These are phyloP conservation scores for Eriosoma lanigerum DNA, from an alignment of 1,140 invertebrate species.

Conservation along the genomic window DNA sequence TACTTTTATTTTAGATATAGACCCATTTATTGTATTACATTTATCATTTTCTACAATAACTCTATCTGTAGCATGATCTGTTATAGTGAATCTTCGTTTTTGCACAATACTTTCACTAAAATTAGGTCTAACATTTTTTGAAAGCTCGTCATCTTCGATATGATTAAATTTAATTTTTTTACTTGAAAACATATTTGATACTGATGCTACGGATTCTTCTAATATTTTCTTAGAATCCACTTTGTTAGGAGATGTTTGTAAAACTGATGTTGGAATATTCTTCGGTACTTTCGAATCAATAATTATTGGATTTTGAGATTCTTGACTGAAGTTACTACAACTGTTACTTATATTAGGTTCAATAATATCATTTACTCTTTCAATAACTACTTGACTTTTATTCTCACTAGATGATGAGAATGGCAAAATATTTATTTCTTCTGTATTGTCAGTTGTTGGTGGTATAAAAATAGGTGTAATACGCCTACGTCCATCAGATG, in stretches of 20 bases:
- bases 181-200: constrained; percentile 1
- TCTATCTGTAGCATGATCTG: not conserved
- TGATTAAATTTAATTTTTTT: constrained; percentile 46
- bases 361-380: constrained; percentile 74
- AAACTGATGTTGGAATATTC: constrained; percentile 36
- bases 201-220: not conserved
- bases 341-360: constrained; percentile 66
- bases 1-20: constrained; percentile 37
- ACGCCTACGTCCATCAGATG: constrained; percentile 87
- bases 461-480: constrained; percentile 96
- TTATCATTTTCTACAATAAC: constrained; percentile 42
- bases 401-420: constrained; percentile 77
- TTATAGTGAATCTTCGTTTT: constrained; percentile 9
- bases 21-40: constrained; percentile 10
- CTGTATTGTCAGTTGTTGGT: constrained; percentile 66
- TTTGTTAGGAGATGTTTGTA: constrained; percentile 29
- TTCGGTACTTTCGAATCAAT: constrained; percentile 30
- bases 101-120: not conserved
- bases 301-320: constrained; percentile 49
- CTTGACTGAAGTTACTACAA: constrained; percentile 57
- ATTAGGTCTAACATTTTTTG: constrained; percentile 1
- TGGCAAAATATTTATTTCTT: constrained; percentile 59
- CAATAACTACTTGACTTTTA: constrained; percentile 80
- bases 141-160: constrained; percentile 8
- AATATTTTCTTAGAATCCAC: constrained; percentile 36